Base-by-base conservation (phyloP, 1,140 invertebrate genomes). In the Cyphomyrmex costatus region DNA sequence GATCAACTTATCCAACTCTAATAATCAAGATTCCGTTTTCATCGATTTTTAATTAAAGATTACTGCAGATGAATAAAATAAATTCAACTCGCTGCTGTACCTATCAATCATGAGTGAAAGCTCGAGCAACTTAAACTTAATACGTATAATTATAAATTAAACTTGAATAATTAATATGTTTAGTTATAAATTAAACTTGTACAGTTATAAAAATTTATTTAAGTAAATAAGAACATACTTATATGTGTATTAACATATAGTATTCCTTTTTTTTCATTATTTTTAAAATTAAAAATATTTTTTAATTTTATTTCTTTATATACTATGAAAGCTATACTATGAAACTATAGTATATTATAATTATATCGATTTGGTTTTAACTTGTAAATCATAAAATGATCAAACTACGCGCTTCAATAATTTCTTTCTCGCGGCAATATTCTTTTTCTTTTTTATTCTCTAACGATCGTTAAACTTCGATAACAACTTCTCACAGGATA, bases 1-100 rank as follows among this genome's bases (percentile, higher is more conserved):
- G 24, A 74, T 74, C 16, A 68, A 79, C 12, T n/a, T 49, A 79
- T 66, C 42, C 16, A 24, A 27, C 1, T 24, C 58, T 61, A n/a
- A 49, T 19, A 42, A 33, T 65, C 14, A 24, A 58, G 3, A 33
- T 24, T 12, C 33, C 16, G 27, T 73, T 30, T 7, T 66, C 19
- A 24, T n/a, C 8, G 7, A 30, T 42, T 33, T 79, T 51, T 66
- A 24, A 19, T 66, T 24, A 21, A 79, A 66, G 16, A 14, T 53
- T 46, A 14, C 10, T 30, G 30, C 30, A 63, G 10, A 46, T 42
- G 56, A 33, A 58, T 74, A 24, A 16, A 56, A 33, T 73, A 33
- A 36, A 58, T 42, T 5, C 6, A 24, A 42, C 30, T 5, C 49
- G 10, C 10, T 56, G n/a, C 27, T 36, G 51, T 30, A 6, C 10